A percentile compares a stretch with the other conserved stretches of the same genome.
Evolutionary conservation across 2,113 vertebrate species (phyloP).

Genomic region (Galemys pyrenaicus): DNA sequence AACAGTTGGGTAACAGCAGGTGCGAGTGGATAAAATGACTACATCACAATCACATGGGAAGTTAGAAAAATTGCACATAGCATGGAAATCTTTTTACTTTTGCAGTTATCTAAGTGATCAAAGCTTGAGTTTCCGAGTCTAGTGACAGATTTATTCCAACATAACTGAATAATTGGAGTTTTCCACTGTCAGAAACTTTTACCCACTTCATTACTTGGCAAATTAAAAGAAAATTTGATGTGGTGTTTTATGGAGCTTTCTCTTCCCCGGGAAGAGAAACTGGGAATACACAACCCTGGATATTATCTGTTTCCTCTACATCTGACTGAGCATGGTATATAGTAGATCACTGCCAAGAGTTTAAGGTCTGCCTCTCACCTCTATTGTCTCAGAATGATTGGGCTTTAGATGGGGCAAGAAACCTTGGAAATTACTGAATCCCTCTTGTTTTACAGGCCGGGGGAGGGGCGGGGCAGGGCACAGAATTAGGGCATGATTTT

Average conservation of each 20-base stretch:
- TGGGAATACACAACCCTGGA: slow-evolving; percentile 28
- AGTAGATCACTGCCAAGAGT: neutral
- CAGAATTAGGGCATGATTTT: slow-evolving; percentile 15
- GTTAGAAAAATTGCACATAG: slow-evolving; percentile 65
- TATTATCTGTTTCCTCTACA: slow-evolving; percentile 30
- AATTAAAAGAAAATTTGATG: slow-evolving; percentile 76
- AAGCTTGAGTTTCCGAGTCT: slow-evolving; percentile 67
- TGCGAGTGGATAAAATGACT: slow-evolving; percentile 78
- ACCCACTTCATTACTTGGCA: slow-evolving; percentile 69
- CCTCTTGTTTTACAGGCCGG: slow-evolving; percentile 22
- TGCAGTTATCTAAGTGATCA: slow-evolving; percentile 58
- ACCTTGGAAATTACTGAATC: slow-evolving; percentile 28
- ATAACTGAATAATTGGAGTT: slow-evolving; percentile 73
- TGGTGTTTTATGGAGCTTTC: slow-evolving; percentile 79
- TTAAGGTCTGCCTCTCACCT: neutral
- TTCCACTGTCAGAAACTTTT: slow-evolving; percentile 76
- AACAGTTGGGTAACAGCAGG: slow-evolving; percentile 71
- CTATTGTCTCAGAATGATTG: neutral
- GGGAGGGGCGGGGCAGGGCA: too few relatives aligned
- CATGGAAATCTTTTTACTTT: slow-evolving; percentile 65
- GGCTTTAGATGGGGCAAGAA: neutral
- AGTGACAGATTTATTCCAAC: slow-evolving; percentile 76
- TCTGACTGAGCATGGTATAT: slow-evolving; percentile 34
- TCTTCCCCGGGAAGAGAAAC: slow-evolving; percentile 73
- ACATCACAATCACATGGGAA: slow-evolving; percentile 54